These are phyloP conservation scores for Rhinoptilus africanus DNA, from an alignment of 2,113 vertebrate species.

Conservation along the genomic window DNA sequence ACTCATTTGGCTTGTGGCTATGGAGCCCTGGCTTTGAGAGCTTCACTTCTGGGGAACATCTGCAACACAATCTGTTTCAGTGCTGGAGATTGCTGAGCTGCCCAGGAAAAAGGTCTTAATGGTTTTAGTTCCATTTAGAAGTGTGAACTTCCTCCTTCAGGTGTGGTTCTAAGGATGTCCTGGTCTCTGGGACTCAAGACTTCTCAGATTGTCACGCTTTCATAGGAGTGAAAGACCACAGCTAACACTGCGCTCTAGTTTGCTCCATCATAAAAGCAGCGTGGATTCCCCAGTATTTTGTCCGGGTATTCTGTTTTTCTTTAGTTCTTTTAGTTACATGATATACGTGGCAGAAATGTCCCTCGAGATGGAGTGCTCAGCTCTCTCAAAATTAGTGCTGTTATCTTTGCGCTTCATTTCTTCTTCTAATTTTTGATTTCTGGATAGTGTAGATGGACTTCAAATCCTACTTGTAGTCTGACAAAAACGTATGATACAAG, in stretches of 20 bases:
- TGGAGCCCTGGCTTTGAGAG: neutral
- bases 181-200: neutral
- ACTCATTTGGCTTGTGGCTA: neutral
- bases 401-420: neutral
- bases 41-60: neutral
- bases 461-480: neutral
- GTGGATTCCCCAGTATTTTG: neutral
- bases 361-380: neutral
- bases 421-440: neutral
- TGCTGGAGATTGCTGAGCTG: neutral
- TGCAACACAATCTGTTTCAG: neutral
- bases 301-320: neutral
- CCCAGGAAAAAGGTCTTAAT: neutral
- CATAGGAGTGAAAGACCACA: neutral
- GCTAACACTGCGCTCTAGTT: neutral
- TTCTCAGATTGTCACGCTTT: neutral
- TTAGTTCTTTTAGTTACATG: neutral
- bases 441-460: neutral
- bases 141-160: neutral
- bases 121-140: neutral
- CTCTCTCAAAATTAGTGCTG: neutral
- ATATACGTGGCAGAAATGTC: neutral
- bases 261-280: neutral
- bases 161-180: neutral
- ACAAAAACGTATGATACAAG: neutral